Evolutionary conservation across 2,888 invertebrate species (phyloP).

Genomic region (Cotesia congregata): DNA sequence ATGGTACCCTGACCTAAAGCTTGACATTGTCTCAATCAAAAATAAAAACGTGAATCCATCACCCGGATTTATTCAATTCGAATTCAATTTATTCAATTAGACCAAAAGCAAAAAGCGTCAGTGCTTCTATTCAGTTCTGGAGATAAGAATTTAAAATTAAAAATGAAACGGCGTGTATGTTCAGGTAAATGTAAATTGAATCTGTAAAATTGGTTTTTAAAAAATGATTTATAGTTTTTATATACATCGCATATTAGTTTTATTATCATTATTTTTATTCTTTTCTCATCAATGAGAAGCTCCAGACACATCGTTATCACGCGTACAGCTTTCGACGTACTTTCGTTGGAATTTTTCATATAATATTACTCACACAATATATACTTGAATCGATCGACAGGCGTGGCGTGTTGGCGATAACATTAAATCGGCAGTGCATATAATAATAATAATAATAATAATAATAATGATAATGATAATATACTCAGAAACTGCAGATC

Average conservation of each 20-base stretch:
- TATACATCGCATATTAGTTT: not conserved
- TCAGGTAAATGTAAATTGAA: not conserved
- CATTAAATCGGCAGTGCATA: conserved; percentile 34
- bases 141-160: not conserved
- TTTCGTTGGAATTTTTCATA: conserved; percentile 3
- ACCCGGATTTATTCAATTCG: not conserved
- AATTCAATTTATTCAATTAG: not conserved
- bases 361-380: conserved; percentile 2
- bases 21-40: not conserved
- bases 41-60: not conserved
- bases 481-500: too few relatives aligned
- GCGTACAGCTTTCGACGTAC: not conserved
- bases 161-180: not conserved
- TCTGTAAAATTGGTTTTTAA: conserved; percentile 7
- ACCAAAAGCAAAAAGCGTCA: not conserved
- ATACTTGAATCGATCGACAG: conserved; percentile 29
- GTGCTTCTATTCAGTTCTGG: too few relatives aligned
- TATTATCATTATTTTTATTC: conserved; percentile 1
- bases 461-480: too few relatives aligned
- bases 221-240: not conserved
- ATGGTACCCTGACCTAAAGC: not conserved
- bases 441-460: conserved; percentile 13
- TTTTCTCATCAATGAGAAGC: conserved; percentile 4
- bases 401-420: conserved; percentile 38
- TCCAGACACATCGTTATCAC: conserved; percentile 27